Percentiles rank a stretch among this genome's conserved stretches.
Evolutionary conservation across 2,113 vertebrate species (phyloP).

Genomic region (Brachionichthys hirsutus): DNA sequence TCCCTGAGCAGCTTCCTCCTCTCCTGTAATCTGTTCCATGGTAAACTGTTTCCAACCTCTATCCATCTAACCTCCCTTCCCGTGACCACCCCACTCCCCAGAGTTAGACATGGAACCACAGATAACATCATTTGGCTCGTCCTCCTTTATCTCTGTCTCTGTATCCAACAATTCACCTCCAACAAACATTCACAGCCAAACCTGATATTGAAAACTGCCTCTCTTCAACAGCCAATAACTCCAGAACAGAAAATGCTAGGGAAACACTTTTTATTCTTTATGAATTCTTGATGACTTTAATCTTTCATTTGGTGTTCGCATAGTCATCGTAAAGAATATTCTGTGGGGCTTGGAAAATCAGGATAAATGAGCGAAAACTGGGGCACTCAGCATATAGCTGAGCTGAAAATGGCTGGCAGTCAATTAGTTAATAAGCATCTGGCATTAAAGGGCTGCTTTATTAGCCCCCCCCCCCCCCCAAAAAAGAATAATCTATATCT

Average conservation of each 20-base stretch:
- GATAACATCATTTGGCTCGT: conserved; percentile 42
- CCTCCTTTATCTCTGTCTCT: conserved; percentile 45
- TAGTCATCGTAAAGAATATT: too few species aligned
- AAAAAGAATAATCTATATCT: conserved; percentile 76
- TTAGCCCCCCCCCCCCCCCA: conserved; percentile 65
- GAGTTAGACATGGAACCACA: conserved; percentile 28
- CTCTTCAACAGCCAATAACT: too few species aligned
- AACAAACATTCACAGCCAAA: conserved; percentile 38
- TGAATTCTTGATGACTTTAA: too few species aligned
- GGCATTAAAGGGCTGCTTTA: conserved; percentile 74
- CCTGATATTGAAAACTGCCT: too few species aligned
- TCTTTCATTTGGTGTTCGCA: too few species aligned
- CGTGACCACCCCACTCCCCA: conserved; percentile 39
- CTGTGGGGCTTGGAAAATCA: too few species aligned
- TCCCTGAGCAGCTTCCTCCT: neutral
- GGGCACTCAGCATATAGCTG: too few species aligned
- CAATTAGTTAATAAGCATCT: conserved; percentile 69
- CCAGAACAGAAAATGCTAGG: too few species aligned
- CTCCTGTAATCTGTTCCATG: conserved; percentile 31
- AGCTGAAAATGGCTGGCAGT: too few species aligned
- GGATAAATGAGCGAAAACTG: too few species aligned
- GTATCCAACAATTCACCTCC: conserved; percentile 19
- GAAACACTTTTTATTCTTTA: too few species aligned
- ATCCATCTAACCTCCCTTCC: conserved; percentile 44
- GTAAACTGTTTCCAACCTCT: conserved; percentile 24